Base-by-base conservation (phyloP, 2,797 vertebrate species). In the Argya squamiceps region DNA sequence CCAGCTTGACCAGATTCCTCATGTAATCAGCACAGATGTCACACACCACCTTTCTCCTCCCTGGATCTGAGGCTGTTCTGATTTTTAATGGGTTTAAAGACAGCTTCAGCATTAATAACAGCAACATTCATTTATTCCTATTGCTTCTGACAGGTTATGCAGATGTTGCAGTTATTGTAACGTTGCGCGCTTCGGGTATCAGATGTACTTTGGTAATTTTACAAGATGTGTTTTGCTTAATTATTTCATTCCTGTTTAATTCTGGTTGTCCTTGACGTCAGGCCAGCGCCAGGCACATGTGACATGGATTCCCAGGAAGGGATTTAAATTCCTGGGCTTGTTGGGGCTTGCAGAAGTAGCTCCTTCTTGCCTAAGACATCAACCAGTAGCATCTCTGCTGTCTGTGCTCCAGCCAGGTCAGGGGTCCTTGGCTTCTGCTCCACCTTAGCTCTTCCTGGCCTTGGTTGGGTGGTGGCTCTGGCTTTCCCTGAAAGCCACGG, bases 331-430 rank as follows among this genome's bases (percentile, higher is more conserved):
- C 67, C 37, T 83, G 62, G n/a, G 37, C 92, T 91, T 89, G 88
- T 46, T 63, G 44, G 22, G 64, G 27, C 88, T 89, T 86, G 94
- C 37, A 77, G 64, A 76, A 92, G 26, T 68, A 56, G 18, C 27
- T 92, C 4, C 15, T 84, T 63, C 59, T 92, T 6, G 5, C 74
- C 36, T 89, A 68, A 70, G 5, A 39, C n/a, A 58, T 19, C 17
- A 62, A 27, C 11, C 24, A 65, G 27, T 53, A 62, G 43, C 70
- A 65, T 39, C 69, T 86, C 46, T 75, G 29, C 53, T 21, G 5
- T n/a, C 32, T 0, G 0, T 2, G 2, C 32, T 30, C 9, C 0
- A 0, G 17, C 23, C 1, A 1, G 11, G 55, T 37, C 2, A 1
- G 50, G 24, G 20, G 6, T 34, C 34, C 36, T 63, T 3, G 6